Evolutionary conservation across 2,888 invertebrate genomes (phyloP), one percentile per base, ranked within the genome.

Genomic region (Macropis europaea): DNA sequence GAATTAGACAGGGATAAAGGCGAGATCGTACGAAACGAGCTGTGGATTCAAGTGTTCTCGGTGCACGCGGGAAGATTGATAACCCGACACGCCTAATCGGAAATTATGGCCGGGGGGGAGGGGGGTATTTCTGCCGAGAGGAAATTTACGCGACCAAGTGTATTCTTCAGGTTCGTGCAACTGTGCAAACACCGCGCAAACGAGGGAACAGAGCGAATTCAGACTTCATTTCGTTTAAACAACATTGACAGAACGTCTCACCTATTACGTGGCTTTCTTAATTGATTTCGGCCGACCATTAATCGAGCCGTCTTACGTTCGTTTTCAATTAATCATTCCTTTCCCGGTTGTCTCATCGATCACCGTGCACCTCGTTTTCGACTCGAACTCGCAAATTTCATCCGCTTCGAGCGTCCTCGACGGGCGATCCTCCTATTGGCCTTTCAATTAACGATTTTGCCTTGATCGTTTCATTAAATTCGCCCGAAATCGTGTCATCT

Each of bases 31-130:
- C 24, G 28, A 34, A 40, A 32, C 17, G 17, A 38, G 47, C 22
- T 69, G 68, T 75, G 52, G 67, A 75, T 42, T 64, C 81, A 81
- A 59, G 69, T 79, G 79, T 62, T 13, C 13, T 13, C 24, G 28
- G 30, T 24, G 38, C 30, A 45, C 42, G 11, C 26, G 34, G 4
- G 32, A 69, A 77, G 73, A 80, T 77, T 70, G 60, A 80, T 64
- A 52, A 71, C 28, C 40, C 47, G 19, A 45, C 47, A 15, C 56
- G 54, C 36, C 57, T 7, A 4, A 9, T 43, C 24, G 26, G 54
- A 30, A 76, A 70, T 73, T 69, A 62, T 36, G 67, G 70, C 56
- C 50, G 34, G 17, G n/a, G 13, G 22, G n/a, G 15, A 15, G 24
- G 13, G 19, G 19, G 36, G 3, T 6, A n/a, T n/a, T 28, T n/a